phyloP scores from a whole-genome alignment of 1,140 invertebrate genomes.

The Camponotus pennsylvanicus region DNA sequence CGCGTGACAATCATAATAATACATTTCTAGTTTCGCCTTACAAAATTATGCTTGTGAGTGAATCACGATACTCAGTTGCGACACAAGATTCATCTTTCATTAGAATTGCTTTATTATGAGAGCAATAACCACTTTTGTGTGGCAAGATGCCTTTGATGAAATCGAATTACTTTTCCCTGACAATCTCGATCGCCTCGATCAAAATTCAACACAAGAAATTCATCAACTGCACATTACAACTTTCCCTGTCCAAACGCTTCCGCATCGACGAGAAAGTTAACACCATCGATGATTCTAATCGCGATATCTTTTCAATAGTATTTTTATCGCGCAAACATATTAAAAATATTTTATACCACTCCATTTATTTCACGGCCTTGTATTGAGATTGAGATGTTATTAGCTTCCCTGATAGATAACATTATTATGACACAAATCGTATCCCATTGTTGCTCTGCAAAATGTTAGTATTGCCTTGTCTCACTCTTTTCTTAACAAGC shows the following conservation, averaged over 20 bases:
- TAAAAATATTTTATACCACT: constrained; percentile 34
- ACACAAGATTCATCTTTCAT: constrained; percentile 51
- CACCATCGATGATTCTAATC: constrained; percentile 57
- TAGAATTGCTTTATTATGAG: constrained; percentile 28
- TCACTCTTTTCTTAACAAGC: constrained; percentile 16
- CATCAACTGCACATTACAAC: constrained; percentile 50
- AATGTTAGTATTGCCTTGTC: constrained; percentile 21
- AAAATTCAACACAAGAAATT: constrained; percentile 54
- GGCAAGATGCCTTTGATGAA: constrained; percentile 44
- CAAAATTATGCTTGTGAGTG: constrained; percentile 57
- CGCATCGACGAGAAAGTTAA: constrained; percentile 63
- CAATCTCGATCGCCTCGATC: constrained; percentile 53
- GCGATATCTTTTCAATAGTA: constrained; percentile 54
- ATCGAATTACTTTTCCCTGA: constrained; percentile 15
- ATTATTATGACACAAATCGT: constrained; percentile 45
- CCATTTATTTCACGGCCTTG: constrained; percentile 34
- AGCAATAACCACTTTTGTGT: constrained; percentile 34
- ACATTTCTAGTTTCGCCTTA: constrained; percentile 30
- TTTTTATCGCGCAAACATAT: constrained; percentile 33
- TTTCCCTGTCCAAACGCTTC: constrained; percentile 58
- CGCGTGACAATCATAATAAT: constrained; percentile 58
- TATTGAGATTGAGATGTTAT: constrained; percentile 45
- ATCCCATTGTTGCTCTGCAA: constrained; percentile 34
- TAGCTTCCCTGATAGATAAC: constrained; percentile 58
- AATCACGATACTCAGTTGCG: constrained; percentile 29